A percentile compares a stretch with the other conserved stretches of the same genome.
Evolutionary conservation across 2,888 invertebrate species (phyloP).

Genomic region (Thalpophila matura): DNA sequence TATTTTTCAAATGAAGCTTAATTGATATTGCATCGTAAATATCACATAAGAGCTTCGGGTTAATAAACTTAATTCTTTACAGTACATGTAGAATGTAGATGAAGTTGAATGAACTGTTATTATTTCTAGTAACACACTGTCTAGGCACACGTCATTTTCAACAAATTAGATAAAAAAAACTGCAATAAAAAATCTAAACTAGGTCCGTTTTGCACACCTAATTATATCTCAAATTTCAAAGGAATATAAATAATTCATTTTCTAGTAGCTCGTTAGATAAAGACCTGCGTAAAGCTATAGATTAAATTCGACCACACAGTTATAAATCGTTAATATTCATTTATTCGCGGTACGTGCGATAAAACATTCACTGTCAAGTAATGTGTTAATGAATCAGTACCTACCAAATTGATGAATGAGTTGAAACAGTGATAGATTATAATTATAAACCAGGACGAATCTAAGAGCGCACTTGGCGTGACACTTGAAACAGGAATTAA

Average conservation of each 20-base stretch:
- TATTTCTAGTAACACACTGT: slow-evolving; percentile 49
- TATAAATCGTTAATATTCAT: slow-evolving; percentile 52
- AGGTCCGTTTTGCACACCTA: slow-evolving; percentile 33
- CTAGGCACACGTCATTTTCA: slow-evolving; percentile 44
- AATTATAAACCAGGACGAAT: slow-evolving; percentile 59
- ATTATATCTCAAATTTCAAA: slow-evolving; percentile 42
- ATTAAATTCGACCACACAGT: slow-evolving; percentile 28
- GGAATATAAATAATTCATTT: slow-evolving; percentile 50
- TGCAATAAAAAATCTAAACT: slow-evolving; percentile 50
- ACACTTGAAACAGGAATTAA: slow-evolving; percentile 64
- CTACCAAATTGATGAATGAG: slow-evolving; percentile 28
- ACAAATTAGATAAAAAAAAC: slow-evolving; percentile 47
- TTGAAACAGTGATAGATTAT: slow-evolving; percentile 42
- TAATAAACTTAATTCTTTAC: slow-evolving; percentile 55
- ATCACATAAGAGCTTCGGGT: slow-evolving; percentile 24
- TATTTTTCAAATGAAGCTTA: slow-evolving; percentile 6
- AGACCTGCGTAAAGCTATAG: slow-evolving; percentile 13
- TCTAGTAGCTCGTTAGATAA: slow-evolving; percentile 13
- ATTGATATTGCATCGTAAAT: slow-evolving; percentile 23
- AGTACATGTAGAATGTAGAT: slow-evolving; percentile 36
- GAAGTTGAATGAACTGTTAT: slow-evolving; percentile 64
- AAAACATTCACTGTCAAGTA: slow-evolving; percentile 32
- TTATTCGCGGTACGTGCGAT: slow-evolving; percentile 17
- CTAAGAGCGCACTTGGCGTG: slow-evolving; percentile 46
- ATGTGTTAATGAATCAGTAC: slow-evolving; percentile 37